Base-by-base conservation (phyloP, 1,140 invertebrate species). In the Drosophila fuyamai region DNA sequence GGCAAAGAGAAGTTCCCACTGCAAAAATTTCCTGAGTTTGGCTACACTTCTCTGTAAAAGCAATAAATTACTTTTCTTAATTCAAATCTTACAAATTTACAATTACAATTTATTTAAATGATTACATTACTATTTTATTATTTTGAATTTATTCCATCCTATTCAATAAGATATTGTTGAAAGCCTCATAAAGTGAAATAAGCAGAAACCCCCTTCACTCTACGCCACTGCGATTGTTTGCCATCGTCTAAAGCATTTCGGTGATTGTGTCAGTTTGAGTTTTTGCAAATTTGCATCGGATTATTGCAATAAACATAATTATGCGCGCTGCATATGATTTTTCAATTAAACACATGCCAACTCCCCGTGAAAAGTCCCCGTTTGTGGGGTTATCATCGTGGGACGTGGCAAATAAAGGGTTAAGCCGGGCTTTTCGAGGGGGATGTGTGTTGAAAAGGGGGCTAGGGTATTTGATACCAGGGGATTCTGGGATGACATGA, bases 301-400 rank as follows among this genome's bases (percentile, higher is more conserved):
- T 90, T 90, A 88, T 88, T 90, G 86, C 86, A 90, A 90, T 90
- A 90, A 90, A 90, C 86, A 90, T 90, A 90, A 90, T 90, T 90
- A 90, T 90, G 82, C 82, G 79, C 82, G 76, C 77, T 90, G 86
- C 86, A 90, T 90, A 90, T 90, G 86, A 90, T 90, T 90, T 90
- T 90, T 90, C 86, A 90, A 90, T 90, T 86, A 90, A 90, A 90
- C 86, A 88, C 84, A 82, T 86, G 82, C 82, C 81, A 88, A 43
- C 60, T 55, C 79, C 29, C 46, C 40, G 44, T 51, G 40, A 13
- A 54, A 65, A 12, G 8, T 27, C 35, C 61, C 44, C 46, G 29
- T 27, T 44, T 18, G 29, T 48, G 54, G 14, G 58, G 36, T n/a
- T 40, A 40, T 23, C 53, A n/a, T 38, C 12, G 13, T 16, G 48